Evolutionary conservation across 2,888 invertebrate genomes (phyloP).

Genomic region (Diploptera punctata): DNA sequence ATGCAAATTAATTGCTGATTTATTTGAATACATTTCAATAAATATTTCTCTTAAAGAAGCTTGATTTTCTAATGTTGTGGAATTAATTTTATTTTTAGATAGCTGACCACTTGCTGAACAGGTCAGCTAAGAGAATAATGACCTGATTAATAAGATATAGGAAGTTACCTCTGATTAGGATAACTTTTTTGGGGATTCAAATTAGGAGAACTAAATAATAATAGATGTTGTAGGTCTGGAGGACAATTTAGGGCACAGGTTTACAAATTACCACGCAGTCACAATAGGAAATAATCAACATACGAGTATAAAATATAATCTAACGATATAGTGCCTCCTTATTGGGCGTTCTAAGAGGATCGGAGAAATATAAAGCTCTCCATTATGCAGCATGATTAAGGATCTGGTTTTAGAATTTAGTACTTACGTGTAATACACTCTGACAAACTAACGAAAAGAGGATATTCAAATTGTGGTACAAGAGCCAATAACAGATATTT

Average conservation of each 20-base stretch:
- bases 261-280: not conserved
- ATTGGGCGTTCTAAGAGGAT: not conserved
- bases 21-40: too few species aligned
- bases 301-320: not conserved
- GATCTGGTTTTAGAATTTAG: not conserved
- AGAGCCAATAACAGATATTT: too few species aligned
- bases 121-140: too few species aligned
- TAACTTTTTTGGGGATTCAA: not conserved
- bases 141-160: not conserved
- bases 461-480: too few species aligned
- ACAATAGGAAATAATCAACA: not conserved
- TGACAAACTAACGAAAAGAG: too few species aligned
- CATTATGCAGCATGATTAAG: not conserved
- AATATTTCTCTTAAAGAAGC: too few species aligned
- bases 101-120: too few species aligned
- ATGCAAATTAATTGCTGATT: too few species aligned
- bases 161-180: not conserved
- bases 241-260: not conserved
- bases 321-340: not conserved
- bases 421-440: too few species aligned
- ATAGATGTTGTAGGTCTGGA: not conserved
- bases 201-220: conserved; percentile 2
- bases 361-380: too few species aligned
- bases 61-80: too few species aligned
- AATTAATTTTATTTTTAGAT: too few species aligned